These are phyloP conservation scores for Lithophane semibrunnea DNA, from an alignment of 2,888 invertebrate species.

Conservation along the genomic window DNA sequence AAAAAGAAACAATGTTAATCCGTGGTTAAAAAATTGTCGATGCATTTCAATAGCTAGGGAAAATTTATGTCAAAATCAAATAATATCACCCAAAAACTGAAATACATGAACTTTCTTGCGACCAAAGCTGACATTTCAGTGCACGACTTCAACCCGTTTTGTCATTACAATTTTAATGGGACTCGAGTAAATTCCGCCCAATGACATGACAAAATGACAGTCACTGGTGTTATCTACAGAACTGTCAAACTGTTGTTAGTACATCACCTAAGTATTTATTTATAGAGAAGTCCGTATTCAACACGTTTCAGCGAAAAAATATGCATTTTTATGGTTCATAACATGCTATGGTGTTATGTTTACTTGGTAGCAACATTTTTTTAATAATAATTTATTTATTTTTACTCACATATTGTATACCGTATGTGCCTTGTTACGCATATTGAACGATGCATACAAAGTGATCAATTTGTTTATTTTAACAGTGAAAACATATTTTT, in stretches of 20 bases:
- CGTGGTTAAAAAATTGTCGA: too few species aligned
- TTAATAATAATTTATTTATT: constrained; percentile 10
- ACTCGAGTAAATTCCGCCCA: constrained; percentile 17
- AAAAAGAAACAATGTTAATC: too few species aligned
- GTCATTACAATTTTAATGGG: constrained; percentile 24
- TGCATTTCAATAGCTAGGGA: neutral
- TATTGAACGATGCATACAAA: constrained; percentile 30
- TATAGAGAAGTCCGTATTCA: neutral
- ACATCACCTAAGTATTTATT: constrained; percentile 37
- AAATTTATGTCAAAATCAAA: neutral
- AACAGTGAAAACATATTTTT: constrained; percentile 1
- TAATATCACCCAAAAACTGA: neutral
- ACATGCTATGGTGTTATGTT: constrained; percentile 10
- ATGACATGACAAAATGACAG: constrained; percentile 28
- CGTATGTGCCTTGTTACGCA: constrained; percentile 10
- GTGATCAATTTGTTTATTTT: constrained; percentile 5
- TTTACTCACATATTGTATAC: constrained; percentile 18
- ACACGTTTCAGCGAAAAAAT: constrained; percentile 19
- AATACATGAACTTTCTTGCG: neutral
- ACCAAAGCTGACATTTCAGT: constrained; percentile 2
- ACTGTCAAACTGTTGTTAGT: constrained; percentile 26
- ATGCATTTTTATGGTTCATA: constrained; percentile 44
- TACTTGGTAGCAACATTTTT: constrained; percentile 15
- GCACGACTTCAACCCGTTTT: neutral
- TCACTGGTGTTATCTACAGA: constrained; percentile 12